Conservation (phyloP, 2,888 invertebrate species). For the Selenia dentaria region DNA sequence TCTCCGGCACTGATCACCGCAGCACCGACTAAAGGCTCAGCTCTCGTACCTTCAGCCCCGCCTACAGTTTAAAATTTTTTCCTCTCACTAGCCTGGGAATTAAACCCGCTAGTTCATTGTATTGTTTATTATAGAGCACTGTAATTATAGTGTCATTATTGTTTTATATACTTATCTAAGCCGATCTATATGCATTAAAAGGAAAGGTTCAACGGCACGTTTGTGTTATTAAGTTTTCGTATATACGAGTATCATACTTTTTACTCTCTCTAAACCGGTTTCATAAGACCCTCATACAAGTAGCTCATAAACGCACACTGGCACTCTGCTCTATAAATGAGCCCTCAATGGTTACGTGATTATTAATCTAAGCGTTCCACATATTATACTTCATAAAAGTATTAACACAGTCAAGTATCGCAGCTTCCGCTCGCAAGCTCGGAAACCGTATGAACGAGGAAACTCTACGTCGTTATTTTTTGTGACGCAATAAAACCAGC, state of each 20-base stretch:
- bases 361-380: slow-evolving; percentile 22
- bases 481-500: slow-evolving; percentile 55
- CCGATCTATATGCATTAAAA: slow-evolving; percentile 28
- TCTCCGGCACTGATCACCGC: slow-evolving; percentile 56
- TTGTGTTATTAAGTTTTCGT: slow-evolving; percentile 7
- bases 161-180: slow-evolving; percentile 45
- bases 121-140: slow-evolving; percentile 71
- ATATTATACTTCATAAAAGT: slow-evolving; percentile 24
- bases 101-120: slow-evolving; percentile 65
- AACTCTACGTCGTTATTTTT: slow-evolving; percentile 53
- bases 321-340: too few species aligned
- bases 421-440: slow-evolving; percentile 32
- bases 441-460: slow-evolving; percentile 55
- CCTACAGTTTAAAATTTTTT: slow-evolving; percentile 82
- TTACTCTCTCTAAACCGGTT: not conserved
- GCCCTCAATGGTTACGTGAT: slow-evolving; percentile 5
- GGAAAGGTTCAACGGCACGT: slow-evolving; percentile 28
- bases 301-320: too few species aligned
- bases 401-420: slow-evolving; percentile 29
- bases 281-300: slow-evolving; percentile 2
- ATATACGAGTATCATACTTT: slow-evolving; percentile 16
- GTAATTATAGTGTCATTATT: slow-evolving; percentile 69
- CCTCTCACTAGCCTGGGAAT: slow-evolving; percentile 66
- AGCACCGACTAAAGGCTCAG: slow-evolving; percentile 60
- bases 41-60: slow-evolving; percentile 59